Percentiles rank a stretch among this genome's conserved stretches.
phyloP scores from a whole-genome alignment of 2,113 vertebrate species.

The Anthoscopus minutus region DNA sequence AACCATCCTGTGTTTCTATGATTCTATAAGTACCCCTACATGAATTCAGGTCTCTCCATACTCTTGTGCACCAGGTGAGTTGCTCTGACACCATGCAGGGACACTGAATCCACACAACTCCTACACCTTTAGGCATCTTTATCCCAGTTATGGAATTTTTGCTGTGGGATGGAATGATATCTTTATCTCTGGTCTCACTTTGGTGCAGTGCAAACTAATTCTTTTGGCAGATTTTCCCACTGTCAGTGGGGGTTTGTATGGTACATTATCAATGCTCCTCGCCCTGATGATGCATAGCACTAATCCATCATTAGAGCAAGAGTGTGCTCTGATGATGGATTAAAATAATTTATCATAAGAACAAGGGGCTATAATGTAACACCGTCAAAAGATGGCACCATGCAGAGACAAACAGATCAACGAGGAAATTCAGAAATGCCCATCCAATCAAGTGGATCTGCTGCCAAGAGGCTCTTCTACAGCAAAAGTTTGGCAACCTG shows the following conservation, averaged over 20 bases:
- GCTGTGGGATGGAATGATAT: not conserved
- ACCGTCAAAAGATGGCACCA: constrained; percentile 59
- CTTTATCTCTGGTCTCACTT: not conserved
- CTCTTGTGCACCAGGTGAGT: not conserved
- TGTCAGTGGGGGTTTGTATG: constrained; percentile 1
- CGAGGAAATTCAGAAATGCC: constrained; percentile 55
- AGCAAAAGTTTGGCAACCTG: constrained; percentile 62
- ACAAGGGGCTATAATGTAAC: constrained; percentile 59
- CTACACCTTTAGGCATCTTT: no score
- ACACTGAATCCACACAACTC: not conserved
- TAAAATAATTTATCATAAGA: constrained; percentile 67
- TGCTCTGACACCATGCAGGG: not conserved
- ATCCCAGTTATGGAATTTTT: not conserved
- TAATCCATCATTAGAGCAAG: constrained; percentile 50
- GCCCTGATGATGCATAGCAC: constrained; percentile 41
- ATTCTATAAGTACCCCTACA: not conserved
- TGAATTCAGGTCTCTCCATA: not conserved
- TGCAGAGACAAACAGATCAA: constrained; percentile 54
- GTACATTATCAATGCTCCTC: constrained; percentile 39
- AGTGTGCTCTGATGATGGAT: constrained; percentile 51
- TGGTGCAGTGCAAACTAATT: constrained; percentile 17
- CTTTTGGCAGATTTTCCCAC: constrained; percentile 29
- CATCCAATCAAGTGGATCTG: constrained; percentile 25
- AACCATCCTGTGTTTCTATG: not conserved
- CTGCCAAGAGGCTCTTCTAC: constrained; percentile 55